These are phyloP conservation scores for Verasper variegatus DNA, from an alignment of 2,113 vertebrate genomes.

Conservation along the genomic window DNA sequence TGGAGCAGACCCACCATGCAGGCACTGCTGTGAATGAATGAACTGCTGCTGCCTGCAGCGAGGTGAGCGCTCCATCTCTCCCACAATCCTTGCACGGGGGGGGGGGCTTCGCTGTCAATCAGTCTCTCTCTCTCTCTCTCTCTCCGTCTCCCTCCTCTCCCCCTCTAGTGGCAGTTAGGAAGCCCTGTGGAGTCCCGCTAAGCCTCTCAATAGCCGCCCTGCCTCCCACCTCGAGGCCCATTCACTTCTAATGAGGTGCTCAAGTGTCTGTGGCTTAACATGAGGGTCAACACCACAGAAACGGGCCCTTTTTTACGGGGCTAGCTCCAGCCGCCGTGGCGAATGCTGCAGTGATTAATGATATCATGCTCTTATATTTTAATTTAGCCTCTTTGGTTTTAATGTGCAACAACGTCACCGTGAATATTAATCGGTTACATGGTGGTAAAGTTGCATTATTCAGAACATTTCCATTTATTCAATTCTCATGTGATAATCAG, in stretches of 20 bases:
- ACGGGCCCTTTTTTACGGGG: conserved; percentile 33
- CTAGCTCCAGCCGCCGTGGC: conserved; percentile 9
- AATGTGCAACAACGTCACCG: conserved; percentile 26
- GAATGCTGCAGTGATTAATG: conserved; percentile 42
- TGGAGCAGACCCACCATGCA: conserved; percentile 18
- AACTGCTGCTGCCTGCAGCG: conserved; percentile 35
- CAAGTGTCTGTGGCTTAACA: conserved; percentile 75
- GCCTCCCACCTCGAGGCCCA: conserved; percentile 74
- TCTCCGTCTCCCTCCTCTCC: conserved; percentile 38
- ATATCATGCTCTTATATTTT: conserved; percentile 41
- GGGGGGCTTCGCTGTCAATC: conserved; percentile 37
- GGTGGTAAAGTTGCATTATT: conserved; percentile 13
- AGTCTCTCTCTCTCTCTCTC: conserved; percentile 26
- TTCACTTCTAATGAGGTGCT: conserved; percentile 80
- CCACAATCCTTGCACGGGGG: conserved; percentile 17
- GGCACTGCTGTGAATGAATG: conserved; percentile 20
- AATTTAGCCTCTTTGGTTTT: conserved; percentile 47
- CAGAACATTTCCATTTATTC: neutral
- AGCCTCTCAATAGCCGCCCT: conserved; percentile 73
- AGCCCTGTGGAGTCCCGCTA: conserved; percentile 72
- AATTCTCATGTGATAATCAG: neutral
- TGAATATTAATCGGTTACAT: conserved; percentile 21
- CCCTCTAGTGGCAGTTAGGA: conserved; percentile 74
- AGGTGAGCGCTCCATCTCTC: conserved; percentile 38
- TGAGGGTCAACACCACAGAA: conserved; percentile 69